phyloP scores from a whole-genome alignment of 2,888 invertebrate species.

The Eurois occulta region DNA sequence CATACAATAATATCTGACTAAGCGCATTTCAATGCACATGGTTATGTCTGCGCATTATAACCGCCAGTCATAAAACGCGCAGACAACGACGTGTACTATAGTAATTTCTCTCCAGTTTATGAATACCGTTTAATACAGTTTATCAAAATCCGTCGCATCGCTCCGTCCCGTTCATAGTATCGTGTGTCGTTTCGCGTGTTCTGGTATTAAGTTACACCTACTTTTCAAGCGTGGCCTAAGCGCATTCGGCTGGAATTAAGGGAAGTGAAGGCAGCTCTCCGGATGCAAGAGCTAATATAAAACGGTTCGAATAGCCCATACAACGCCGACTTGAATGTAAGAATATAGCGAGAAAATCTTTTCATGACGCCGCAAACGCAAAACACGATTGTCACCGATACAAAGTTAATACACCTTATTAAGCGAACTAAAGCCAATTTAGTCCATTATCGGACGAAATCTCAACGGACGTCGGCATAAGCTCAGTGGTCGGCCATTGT shows the following conservation, averaged over 20 bases:
- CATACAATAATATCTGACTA: constrained; percentile 52
- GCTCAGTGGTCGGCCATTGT: constrained; percentile 82
- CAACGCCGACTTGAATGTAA: constrained; percentile 35
- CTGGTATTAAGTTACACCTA: constrained; percentile 81
- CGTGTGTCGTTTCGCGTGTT: constrained; percentile 83
- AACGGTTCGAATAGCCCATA: constrained; percentile 42
- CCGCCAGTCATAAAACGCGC: constrained; percentile 7
- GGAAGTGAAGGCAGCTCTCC: constrained; percentile 65
- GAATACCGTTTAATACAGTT: no score
- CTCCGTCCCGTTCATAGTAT: constrained; percentile 76
- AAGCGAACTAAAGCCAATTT: constrained; percentile 83
- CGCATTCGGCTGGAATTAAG: constrained; percentile 82
- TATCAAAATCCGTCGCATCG: constrained; percentile 75
- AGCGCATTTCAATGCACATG: constrained; percentile 50
- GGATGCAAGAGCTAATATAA: constrained; percentile 57
- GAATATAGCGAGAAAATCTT: constrained; percentile 64
- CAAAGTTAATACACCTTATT: constrained; percentile 78
- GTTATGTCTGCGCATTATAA: constrained; percentile 23
- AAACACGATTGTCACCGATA: constrained; percentile 74
- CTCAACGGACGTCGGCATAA: constrained; percentile 77
- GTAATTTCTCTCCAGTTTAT: constrained; percentile 10
- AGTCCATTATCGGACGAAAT: constrained; percentile 84
- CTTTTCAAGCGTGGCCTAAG: constrained; percentile 73
- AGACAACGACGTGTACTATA: constrained; percentile 4
- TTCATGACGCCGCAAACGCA: constrained; percentile 63